Base-by-base conservation (phyloP, 2,888 invertebrate genomes). In the Harpalus rubripes region DNA sequence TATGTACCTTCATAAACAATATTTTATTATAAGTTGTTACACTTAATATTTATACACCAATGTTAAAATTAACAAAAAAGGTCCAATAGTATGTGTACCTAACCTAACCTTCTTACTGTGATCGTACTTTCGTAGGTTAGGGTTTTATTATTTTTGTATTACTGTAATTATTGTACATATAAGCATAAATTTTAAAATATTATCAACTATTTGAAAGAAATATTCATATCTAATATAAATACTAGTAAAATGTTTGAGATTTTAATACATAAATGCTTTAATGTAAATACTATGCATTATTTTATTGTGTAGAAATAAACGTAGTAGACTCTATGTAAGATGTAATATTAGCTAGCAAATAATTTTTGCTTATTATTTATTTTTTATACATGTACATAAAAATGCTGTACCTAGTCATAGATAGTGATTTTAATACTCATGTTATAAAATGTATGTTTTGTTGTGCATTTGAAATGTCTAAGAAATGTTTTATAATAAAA, bases 401-500 rank as follows among this genome's bases (percentile, higher is more conserved):
- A 56, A 56, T 16, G 59, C 59, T 61, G 15, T 63, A 63, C 22
- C 10, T 63, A 63, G 12, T 18, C 39, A 58, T 78, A 78, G 22
- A n/a, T 52, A 74, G 58, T 79, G 59, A 79, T 79, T 79, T 79
- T 79, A 59, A 79, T 79, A 59, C 58, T 79, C 41, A 79, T 79
- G 79, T 79, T 39, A 79, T 59, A 32, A 18, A 63, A 68, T 68
- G 68, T 68, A 68, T 68, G 68, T 79, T 58, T 58, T 79, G 59
- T 79, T 79, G 59, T 79, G 79, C 56, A 59, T 79, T 59, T 59
- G 7, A 78, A 58, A 79, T 79, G 79, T 79, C 26, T 79, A 79
- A 79, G 16, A 59, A 39, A 79, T 79, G 79, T 79, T 79, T 79
- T 79, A 22, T 79, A 79, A 79, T 79, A 79, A 79, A 79, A 79